Conservation (phyloP, 2,113 vertebrate genomes). For the Sturnira hondurensis region DNA sequence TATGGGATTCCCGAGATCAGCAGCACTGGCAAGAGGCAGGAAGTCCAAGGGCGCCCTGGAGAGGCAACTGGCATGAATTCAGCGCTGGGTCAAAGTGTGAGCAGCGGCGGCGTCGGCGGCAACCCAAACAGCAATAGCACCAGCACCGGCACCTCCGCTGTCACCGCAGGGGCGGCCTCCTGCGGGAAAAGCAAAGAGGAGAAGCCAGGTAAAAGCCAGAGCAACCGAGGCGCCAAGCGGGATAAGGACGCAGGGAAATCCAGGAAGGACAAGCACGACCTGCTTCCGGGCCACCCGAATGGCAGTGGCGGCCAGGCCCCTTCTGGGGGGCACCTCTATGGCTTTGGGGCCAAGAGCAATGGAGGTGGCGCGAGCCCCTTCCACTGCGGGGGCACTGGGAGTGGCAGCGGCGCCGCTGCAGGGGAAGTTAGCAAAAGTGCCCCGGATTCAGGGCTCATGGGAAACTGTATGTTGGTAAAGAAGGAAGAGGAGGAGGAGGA, state of each 20-base stretch:
- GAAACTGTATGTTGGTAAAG: conserved; percentile 89
- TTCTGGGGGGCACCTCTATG: conserved; percentile 86
- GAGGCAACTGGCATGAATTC: conserved; percentile 90
- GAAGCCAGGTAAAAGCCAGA: conserved; percentile 88
- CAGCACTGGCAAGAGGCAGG: conserved; percentile 88
- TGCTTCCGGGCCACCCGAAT: conserved; percentile 84
- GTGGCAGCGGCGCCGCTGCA: conserved; percentile 63
- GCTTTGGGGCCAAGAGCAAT: conserved; percentile 85
- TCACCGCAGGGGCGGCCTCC: conserved; percentile 78
- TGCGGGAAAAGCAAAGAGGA: conserved; percentile 93
- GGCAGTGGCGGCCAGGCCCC: conserved; percentile 79
- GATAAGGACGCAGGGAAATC: conserved; percentile 88
- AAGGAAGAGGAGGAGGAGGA: conserved; percentile 90
- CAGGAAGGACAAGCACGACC: conserved; percentile 90
- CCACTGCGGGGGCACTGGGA: conserved; percentile 83
- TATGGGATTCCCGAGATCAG: conserved; percentile 91
- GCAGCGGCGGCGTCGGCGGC: conserved; percentile 81
- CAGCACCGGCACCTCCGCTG: conserved; percentile 71
- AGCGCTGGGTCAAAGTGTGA: conserved; percentile 86
- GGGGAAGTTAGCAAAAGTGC: conserved; percentile 85
- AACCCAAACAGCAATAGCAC: conserved; percentile 76
- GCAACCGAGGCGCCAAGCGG: conserved; percentile 90
- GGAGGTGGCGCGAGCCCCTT: conserved; percentile 83
- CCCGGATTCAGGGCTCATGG: conserved; percentile 90
- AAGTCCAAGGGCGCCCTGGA: conserved; percentile 93